Evolutionary conservation across 2,113 vertebrate genomes (phyloP), one percentile per base, ranked within the genome.

Genomic region (Hylia prasina): DNA sequence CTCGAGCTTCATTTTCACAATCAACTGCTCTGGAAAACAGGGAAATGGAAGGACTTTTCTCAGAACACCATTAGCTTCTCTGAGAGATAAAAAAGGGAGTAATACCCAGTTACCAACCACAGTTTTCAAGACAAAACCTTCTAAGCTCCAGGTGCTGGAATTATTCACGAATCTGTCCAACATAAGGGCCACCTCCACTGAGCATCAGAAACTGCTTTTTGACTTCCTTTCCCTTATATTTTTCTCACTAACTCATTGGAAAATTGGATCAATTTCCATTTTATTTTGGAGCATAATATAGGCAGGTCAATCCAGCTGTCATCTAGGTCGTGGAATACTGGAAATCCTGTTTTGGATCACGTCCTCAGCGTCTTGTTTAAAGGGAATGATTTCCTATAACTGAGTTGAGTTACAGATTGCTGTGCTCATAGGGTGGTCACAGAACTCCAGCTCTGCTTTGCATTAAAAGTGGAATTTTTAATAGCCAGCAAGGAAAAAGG

Each of bases 381-480:
- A 70, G 54, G 24, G 82, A 94, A 78, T 79, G 28, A 44, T 84
- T 94, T 96, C 47, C 68, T 92, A 75, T 78, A 89, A 87, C 85
- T 60, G 76, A 51, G 45, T 9, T 60, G 76, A 51, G 47, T 9
- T 72, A 92, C 57, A 96, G 92, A 93, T 89, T 15, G 6, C 25
- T 63, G 37, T 69, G 63, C 70, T 96, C 24, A 15, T 69, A 63
- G 71, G 90, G 88, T 92, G 88, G 82, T 56, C 92, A 75, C 44
- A 83, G 76, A 83, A 56, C 21, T 19, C 47, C 8, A 10, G 24
- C 27, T 94, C 89, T 96, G 94, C 91, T 96, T 93, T 15, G 4
- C 72, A 94, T 96, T 96, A 92, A 24, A 95, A 94, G 20, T 51
- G 76, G 91, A 94, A 78, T 87, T 96, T 95, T 94, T 94, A 94